These are phyloP conservation scores for Drosophila differens DNA, from an alignment of 2,888 invertebrate species.

Conservation along the genomic window DNA sequence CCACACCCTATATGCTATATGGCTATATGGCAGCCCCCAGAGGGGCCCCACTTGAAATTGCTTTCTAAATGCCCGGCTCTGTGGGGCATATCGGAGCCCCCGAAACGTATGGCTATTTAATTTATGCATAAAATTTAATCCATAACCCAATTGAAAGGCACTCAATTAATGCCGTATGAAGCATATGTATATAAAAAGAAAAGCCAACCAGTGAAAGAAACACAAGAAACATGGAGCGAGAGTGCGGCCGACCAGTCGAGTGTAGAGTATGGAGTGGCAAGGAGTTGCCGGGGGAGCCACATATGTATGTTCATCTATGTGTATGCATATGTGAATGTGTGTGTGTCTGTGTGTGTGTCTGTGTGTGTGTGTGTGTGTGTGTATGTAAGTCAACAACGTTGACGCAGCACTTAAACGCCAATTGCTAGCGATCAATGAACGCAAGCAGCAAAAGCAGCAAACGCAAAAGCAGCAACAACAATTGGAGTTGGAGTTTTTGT, in stretches of 20 bases:
- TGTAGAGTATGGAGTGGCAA: constrained; percentile 17
- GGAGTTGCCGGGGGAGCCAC: constrained; percentile 29
- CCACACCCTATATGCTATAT: constrained; percentile 60
- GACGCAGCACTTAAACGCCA: constrained; percentile 78
- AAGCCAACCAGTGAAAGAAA: constrained; percentile 69
- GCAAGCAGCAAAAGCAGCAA: constrained; percentile 53
- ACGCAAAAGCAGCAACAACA: constrained; percentile 44
- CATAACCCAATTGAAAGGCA: constrained; percentile 80
- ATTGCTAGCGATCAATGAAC: constrained; percentile 77
- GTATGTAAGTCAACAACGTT: constrained; percentile 77
- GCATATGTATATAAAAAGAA: constrained; percentile 59
- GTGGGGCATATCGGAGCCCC: constrained; percentile 35
- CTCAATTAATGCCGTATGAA: constrained; percentile 76
- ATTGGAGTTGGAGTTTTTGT: constrained; percentile 56
- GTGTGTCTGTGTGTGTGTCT: constrained; percentile 44
- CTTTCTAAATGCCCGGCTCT: constrained; percentile 67
- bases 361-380: constrained; percentile 30
- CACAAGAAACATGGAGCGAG: constrained; percentile 65
- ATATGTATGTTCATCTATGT: background rate
- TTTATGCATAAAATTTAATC: constrained; percentile 80
- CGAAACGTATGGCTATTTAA: constrained; percentile 70
- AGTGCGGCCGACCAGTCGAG: constrained; percentile 45
- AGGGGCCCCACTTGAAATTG: constrained; percentile 67
- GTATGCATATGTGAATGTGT: background rate
- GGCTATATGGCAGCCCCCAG: constrained; percentile 21